Percentiles rank a stretch among this genome's conserved stretches.
These are phyloP conservation scores for Tetragonula clypearis DNA, from an alignment of 1,140 invertebrate species.

Conservation along the genomic window DNA sequence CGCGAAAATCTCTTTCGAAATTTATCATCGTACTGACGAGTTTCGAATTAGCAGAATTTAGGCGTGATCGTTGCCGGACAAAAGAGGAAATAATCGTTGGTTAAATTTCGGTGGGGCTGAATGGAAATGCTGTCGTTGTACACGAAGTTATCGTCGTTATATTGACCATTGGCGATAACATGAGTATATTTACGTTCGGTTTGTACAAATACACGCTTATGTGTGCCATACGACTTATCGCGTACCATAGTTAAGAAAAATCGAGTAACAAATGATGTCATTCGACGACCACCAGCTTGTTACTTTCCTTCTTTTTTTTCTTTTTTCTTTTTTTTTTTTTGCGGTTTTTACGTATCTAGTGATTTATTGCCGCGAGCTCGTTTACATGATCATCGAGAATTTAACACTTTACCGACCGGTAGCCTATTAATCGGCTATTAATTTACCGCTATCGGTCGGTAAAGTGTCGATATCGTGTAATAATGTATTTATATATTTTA, in stretches of 20 bases:
- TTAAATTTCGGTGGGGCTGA: neutral
- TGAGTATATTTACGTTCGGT: neutral
- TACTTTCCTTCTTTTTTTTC: neutral
- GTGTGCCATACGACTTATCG: neutral
- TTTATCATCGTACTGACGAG: neutral
- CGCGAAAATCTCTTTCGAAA: neutral
- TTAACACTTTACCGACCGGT: too few relatives aligned
- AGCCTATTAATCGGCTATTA: too few relatives aligned
- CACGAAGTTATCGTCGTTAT: neutral
- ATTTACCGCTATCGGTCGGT: too few relatives aligned
- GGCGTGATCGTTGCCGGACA: neutral
- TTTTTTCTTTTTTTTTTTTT: too few relatives aligned
- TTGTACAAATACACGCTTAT: neutral
- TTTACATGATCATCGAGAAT: neutral
- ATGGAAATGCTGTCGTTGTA: neutral
- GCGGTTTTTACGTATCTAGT: too few relatives aligned
- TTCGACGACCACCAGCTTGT: neutral
- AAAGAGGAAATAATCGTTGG: neutral
- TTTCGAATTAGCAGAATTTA: neutral
- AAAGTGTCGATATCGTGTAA: too few relatives aligned
- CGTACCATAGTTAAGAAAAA: neutral
- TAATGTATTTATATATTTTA: too few relatives aligned
- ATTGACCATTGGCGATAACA: neutral
- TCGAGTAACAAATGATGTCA: slow-evolving; percentile 12
- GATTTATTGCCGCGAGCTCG: neutral